phyloP scores from a whole-genome alignment of 1,140 invertebrate species.

The Bombyx mori region ASM3026992v2 NC_085121.1:13187501-13188000 shows the following conservation, averaged over 20 bases:
- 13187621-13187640: conserved; percentile 20
- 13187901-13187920: background rate
- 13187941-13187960: background rate
- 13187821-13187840: conserved; percentile 2
- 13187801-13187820: background rate
- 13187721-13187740: too few relatives aligned
- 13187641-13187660: conserved; percentile 28
- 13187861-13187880: background rate
- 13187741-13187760: too few relatives aligned
- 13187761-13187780: conserved; percentile 3
- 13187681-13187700: conserved; percentile 11
- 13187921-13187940: too few relatives aligned
- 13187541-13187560: too few relatives aligned
- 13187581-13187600: conserved; percentile 38
- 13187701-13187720: conserved; percentile 19
- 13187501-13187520: too few relatives aligned
- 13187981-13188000: too few relatives aligned
- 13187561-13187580: background rate
- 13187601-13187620: conserved; percentile 22
- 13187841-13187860: background rate
- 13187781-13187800: background rate
- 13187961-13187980: conserved; percentile 1
- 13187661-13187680: conserved; percentile 18
- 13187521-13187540: too few relatives aligned
- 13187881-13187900: background rate